Evolutionary conservation across 2,888 invertebrate species (phyloP).

Genomic region (Troides aeacus): DNA sequence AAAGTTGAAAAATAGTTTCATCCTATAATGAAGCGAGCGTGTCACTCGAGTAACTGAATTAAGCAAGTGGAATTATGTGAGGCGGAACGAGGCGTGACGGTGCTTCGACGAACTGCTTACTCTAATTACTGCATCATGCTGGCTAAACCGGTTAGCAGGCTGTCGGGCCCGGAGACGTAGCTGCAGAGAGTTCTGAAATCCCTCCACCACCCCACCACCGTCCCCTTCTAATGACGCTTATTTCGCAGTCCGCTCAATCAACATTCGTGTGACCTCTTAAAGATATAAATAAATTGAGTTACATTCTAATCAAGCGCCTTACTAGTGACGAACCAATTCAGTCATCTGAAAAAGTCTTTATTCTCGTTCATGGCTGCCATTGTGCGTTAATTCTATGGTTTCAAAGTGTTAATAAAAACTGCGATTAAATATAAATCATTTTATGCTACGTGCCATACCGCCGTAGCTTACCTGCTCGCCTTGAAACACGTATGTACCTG

Average conservation of each 20-base stretch:
- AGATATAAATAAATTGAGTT: slow-evolving; percentile 29
- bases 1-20: slow-evolving; percentile 45
- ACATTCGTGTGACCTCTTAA: slow-evolving; percentile 21
- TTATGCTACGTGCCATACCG: too few species aligned
- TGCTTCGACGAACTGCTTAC: slow-evolving; percentile 59
- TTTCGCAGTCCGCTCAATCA: slow-evolving; percentile 7
- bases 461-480: too few species aligned
- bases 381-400: background rate
- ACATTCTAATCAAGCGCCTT: slow-evolving; percentile 26
- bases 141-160: slow-evolving; percentile 65
- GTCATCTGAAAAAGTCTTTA: slow-evolving; percentile 40
- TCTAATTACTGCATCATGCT: slow-evolving; percentile 70
- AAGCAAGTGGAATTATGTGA: slow-evolving; percentile 45
- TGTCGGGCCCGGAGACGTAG: slow-evolving; percentile 32
- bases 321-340: slow-evolving; percentile 35
- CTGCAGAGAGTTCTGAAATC: slow-evolving; percentile 30
- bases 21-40: slow-evolving; percentile 47
- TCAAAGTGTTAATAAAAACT: background rate
- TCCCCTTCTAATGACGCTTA: slow-evolving; percentile 20
- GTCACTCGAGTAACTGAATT: slow-evolving; percentile 44
- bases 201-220: background rate
- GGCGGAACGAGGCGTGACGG: slow-evolving; percentile 44
- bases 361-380: slow-evolving; percentile 20
- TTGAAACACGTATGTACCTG: too few species aligned
- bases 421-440: too few species aligned